Base-by-base conservation (phyloP, 1,140 invertebrate genomes). In the Olivierus martensii region DNA sequence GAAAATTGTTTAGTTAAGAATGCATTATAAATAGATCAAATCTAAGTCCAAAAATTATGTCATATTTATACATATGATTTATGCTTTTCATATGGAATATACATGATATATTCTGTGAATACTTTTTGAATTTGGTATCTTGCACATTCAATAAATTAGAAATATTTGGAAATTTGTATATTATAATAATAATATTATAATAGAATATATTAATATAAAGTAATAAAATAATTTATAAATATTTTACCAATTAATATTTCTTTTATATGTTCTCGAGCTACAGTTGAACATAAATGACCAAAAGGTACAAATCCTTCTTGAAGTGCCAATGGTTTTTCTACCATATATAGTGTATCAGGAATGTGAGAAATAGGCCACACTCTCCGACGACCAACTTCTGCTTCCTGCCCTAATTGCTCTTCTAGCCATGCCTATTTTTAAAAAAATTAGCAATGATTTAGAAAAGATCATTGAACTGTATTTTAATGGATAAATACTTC, bases 331-430 rank as follows among this genome's bases (percentile, higher is more conserved):
- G 73, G 70, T 56, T 78, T 77, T 51, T 80, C 70, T 21, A 93
- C 84, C 91, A 95, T 94, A 66, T 94, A 95, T 22, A 94, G 71
- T 2, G 89, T 89, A 69, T 95, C 91, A 0, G 90, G 90, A 63
- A 93, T 92, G 51, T 71, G 66, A 12, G 72, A 72, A 58, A 69
- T 68, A n/a, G 49, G 57, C 56, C 52, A 52, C 12, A 51, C 50
- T n/a, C 52, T 46, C 36, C 67, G 69, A 63, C 49, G 59, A 83
- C 75, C 62, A 84, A 74, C 36, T 78, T 79, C 66, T 82, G 62
- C 14, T 62, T 50, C 60, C 38, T 65, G 80, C 48, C 83, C 77
- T 64, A 84, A 74, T 62, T 86, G 82, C 67, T 89, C 85, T 65
- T 89, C 87, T 28, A 93, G 74, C 56, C 90, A 71, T 50, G 78